Evolutionary conservation across 2,888 invertebrate genomes (phyloP), one percentile per base, ranked within the genome.

Genomic region (Zaprionus bogoriensis): DNA sequence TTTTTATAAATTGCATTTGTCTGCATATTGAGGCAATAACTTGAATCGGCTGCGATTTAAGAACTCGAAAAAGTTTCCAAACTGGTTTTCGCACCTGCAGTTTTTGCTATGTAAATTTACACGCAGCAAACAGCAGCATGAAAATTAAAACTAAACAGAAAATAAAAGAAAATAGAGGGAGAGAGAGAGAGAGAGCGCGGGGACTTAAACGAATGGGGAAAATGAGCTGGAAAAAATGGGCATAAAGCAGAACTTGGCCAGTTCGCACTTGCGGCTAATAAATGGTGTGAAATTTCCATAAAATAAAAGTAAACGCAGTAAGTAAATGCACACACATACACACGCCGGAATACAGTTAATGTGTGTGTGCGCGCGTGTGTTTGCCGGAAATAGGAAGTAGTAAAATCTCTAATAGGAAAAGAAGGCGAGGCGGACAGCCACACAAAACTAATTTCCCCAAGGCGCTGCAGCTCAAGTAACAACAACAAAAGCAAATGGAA

Each of bases 391-490:
- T 63, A 87, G 84, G 87, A 81, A 86, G 80, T 87, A 81, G 87
- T 81, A 87, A 87, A 87, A 81, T 87, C 75, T 74, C 61, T 77
- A 87, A 80, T 87, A 84, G 85, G 82, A 87, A 87, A 86, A 72
- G 85, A 81, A 75, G 84, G 68, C 73, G 59, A 78, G 66, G 67
- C 64, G 53, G 61, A 60, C 62, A 69, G 54, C 69, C 67, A 36
- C 86, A 86, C 80, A 87, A 82, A 87, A 87, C 86, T 85, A 87
- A 87, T 83, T 83, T 83, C 82, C 87, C 82, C 87, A 83, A 82
- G 87, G 82, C 80, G 80, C 78, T 77, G 84, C 74, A 63, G 77
- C 71, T 65, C 65, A 61, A 74, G 65, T 41, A 76, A 67, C 45
- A 72, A 75, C 39, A 60, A 42, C 55, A 55, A 47, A 44, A 14